Evolutionary conservation across 2,888 invertebrate genomes (phyloP), one percentile per base, ranked within the genome.

Genomic region (Drosophila monieri): DNA sequence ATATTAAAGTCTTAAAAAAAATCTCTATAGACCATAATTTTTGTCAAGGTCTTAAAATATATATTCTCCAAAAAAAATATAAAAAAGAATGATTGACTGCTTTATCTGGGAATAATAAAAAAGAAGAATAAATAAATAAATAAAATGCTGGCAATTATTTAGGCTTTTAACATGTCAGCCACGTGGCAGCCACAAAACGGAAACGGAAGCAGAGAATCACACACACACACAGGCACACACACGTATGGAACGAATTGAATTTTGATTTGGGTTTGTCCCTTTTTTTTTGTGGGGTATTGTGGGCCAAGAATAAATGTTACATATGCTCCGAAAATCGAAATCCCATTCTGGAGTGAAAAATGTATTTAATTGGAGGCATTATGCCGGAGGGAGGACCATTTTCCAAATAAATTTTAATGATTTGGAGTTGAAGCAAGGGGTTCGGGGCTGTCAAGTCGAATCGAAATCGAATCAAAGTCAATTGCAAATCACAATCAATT

Each of bases 81-180:
- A 23, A 27, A 44, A 32, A 27, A 25, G 4, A 41, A 18, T 39
- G 32, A 44, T 46, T 10, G 14, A 30, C 32, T 23, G 3, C 12
- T n/a, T n/a, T n/a, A n/a, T n/a, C 23, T 12, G 21, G 37, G 14
- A 58, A 39, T 44, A 55, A 64, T 54, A 55, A 43, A 65, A 43
- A 44, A 14, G 8, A 9, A 23, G 37, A 37, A 32, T 48, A 62
- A 54, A 66, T 60, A 66, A 55, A 55, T 72, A 54, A 72, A 74
- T 77, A 77, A 77, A 77, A 69, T 77, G 61, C 53, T 52, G 70
- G 75, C 78, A 79, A 79, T 79, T 78, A 78, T 78, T 79, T 73
- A 75, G 73, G 77, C 77, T 79, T 79, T 78, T 75, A 78, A 73
- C 77, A 78, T 79, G 77, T 79, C 77, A 77, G 80, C 75, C 77